These are phyloP conservation scores for Orientallactaga sibirica DNA, from an alignment of 2,797 vertebrate species.

Conservation along the genomic window DNA sequence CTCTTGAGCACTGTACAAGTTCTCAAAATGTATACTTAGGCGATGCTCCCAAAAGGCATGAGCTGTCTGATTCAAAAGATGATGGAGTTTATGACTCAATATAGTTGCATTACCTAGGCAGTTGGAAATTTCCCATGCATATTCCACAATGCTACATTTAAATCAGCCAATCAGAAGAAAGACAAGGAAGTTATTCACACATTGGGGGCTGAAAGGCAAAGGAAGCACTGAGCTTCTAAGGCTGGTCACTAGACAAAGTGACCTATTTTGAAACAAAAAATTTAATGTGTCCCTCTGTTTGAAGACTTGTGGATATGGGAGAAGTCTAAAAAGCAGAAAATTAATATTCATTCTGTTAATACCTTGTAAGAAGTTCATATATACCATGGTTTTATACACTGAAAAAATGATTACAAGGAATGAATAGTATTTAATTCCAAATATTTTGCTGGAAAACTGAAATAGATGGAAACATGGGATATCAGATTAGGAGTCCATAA, in stretches of 20 bases:
- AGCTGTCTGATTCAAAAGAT: neutral
- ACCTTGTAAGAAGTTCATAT: neutral
- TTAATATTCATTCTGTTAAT: neutral
- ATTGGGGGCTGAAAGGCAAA: neutral
- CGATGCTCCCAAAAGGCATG: neutral
- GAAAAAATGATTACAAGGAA: neutral
- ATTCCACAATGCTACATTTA: neutral
- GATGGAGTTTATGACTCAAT: neutral
- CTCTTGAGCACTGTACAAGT: no score
- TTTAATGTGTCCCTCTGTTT: neutral
- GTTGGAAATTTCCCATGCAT: neutral
- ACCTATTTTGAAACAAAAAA: neutral
- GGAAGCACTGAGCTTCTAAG: neutral
- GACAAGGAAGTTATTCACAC: neutral
- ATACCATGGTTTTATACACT: neutral
- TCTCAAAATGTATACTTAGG: neutral
- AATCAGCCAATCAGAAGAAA: neutral
- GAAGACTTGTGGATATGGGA: neutral
- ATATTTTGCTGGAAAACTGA: neutral
- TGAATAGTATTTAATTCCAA: neutral
- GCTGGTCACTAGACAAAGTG: neutral
- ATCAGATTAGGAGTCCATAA: neutral
- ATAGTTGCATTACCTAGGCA: neutral
- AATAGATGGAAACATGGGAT: neutral
- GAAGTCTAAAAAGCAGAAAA: neutral